A percentile compares a stretch with the other conserved stretches of the same genome.
These are phyloP conservation scores for Oryzias melastigma DNA, from an alignment of 2,113 vertebrate species.

Conservation along the genomic window DNA sequence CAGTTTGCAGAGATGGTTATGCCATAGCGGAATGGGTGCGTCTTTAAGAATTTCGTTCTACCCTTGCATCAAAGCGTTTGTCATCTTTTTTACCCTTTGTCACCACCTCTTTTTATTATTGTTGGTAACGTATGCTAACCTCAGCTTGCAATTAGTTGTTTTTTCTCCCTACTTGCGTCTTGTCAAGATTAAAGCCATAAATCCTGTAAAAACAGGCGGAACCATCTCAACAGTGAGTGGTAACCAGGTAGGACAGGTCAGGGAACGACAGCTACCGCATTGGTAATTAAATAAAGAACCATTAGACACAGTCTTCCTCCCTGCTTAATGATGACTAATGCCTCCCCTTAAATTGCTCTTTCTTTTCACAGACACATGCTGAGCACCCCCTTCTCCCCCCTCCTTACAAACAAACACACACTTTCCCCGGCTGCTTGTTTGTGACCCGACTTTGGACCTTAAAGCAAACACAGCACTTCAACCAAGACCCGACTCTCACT, in stretches of 20 bases:
- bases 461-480: constrained; percentile 31
- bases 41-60: too few species aligned
- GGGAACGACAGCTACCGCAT: constrained; percentile 86
- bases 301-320: constrained; percentile 88
- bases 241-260: constrained; percentile 87
- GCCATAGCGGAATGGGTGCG: too few species aligned
- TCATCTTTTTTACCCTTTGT: too few species aligned
- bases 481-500: constrained; percentile 48
- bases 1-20: too few species aligned
- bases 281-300: constrained; percentile 87
- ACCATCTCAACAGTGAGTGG: constrained; percentile 80
- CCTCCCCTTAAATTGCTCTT: constrained; percentile 68
- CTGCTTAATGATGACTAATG: constrained; percentile 97
- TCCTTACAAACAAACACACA: constrained; percentile 29
- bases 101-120: background rate
- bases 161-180: background rate
- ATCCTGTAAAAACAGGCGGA: constrained; percentile 58
- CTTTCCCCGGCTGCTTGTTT: constrained; percentile 10
- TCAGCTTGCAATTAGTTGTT: background rate
- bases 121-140: background rate
- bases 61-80: too few species aligned
- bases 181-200: background rate
- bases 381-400: constrained; percentile 6
- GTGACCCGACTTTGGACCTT: constrained; percentile 56
- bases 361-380: constrained; percentile 3